Percentiles rank a stretch among this genome's conserved stretches.
Evolutionary conservation across 1,140 invertebrate species (phyloP).

Genomic region (Sycobia sp.): DNA sequence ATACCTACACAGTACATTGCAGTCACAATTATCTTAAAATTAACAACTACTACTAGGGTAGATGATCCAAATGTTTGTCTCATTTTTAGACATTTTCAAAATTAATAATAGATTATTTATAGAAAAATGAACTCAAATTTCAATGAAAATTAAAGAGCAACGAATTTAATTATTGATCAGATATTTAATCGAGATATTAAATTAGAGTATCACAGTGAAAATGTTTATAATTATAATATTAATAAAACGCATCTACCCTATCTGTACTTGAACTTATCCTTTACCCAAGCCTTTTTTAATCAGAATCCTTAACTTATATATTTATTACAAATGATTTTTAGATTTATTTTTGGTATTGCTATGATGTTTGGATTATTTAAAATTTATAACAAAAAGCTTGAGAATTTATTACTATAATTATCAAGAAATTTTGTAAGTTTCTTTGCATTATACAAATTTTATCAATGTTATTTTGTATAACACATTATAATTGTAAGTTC

Average conservation of each 20-base stretch:
- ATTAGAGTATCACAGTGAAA: no score
- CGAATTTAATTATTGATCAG: no score
- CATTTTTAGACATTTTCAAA: background rate
- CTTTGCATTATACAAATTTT: background rate
- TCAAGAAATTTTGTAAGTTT: conserved; percentile 6
- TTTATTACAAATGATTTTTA: background rate
- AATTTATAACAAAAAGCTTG: conserved; percentile 16
- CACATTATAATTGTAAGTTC: no score
- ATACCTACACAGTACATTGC: conserved; percentile 66
- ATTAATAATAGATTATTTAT: background rate
- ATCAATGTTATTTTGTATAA: no score
- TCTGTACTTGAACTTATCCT: conserved; percentile 14
- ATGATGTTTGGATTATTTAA: no score
- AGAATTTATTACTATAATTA: background rate
- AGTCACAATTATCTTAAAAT: conserved; percentile 49
- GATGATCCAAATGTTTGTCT: conserved; percentile 20
- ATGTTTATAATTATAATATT: no score
- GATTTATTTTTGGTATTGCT: background rate
- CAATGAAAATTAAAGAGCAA: no score
- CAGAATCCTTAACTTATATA: no score
- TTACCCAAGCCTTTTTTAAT: conserved; percentile 3
- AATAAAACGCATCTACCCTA: conserved; percentile 31
- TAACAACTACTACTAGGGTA: conserved; percentile 35
- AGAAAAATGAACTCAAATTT: no score
- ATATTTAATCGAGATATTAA: no score